Base-by-base conservation (phyloP, 1,140 invertebrate genomes). In the Drosophila jambulina region DNA sequence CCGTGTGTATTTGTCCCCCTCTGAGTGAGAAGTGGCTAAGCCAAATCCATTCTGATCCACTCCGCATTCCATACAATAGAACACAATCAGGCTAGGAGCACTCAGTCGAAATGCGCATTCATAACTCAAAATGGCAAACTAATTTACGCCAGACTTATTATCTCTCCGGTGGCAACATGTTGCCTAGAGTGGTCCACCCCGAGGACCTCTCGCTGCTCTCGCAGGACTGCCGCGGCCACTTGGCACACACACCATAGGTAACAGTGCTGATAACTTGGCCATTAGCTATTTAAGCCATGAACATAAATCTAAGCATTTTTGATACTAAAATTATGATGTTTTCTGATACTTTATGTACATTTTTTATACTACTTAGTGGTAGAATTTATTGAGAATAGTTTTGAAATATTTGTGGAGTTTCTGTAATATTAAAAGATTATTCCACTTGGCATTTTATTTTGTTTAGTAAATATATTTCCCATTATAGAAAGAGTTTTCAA, bases 81-180 rank as follows among this genome's bases (percentile, higher is more conserved):
- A 29, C 51, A 43, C 51, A 46, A 27, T 45, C 60, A 40, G 36
- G 25, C 23, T 29, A 17, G 21, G 32, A 36, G 65, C 23, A 43
- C 32, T 45, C 23, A 61, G 80, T 65, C 69, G 81, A 85, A 90
- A 85, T 85, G 85, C 85, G 85, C 86, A 90, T 90, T 90, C 86
- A 90, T 90, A 91, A 90, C 85, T 90, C 85, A 90, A 88, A 90
- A 90, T 90, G 78, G 85, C 85, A 90, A 90, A 90, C 85, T 90
- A 90, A 90, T 90, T 90, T 90, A 90, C 78, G 85, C 81, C 85
- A 85, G 86, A 76, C 85, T 86, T 91, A 90, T 88, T 88, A 88
- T 88, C 85, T 90, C 65, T 67, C 57, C 78, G 60, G 70, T 80
- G 78, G 81, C 84, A 88, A 84, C 85, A 84, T 77, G 69, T 71